Percentiles rank a stretch among this genome's conserved stretches.
phyloP scores from a whole-genome alignment of 2,888 invertebrate species.

The Spicauda simplicius region DNA sequence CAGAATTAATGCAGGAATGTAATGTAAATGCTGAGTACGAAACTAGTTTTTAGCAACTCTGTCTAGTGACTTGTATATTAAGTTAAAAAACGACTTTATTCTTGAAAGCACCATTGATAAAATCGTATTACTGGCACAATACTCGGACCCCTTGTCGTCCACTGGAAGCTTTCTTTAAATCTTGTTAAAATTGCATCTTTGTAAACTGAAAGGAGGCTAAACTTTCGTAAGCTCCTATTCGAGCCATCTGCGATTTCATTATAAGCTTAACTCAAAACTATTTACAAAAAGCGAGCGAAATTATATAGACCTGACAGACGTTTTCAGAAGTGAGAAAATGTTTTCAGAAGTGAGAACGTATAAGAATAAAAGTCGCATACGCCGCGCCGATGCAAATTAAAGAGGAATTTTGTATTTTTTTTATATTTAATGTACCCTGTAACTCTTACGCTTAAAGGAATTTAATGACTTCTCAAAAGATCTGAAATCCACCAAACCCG shows the following conservation, averaged over 20 bases:
- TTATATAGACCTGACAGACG: background rate
- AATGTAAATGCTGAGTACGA: background rate
- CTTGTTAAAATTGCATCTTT: slow-evolving; percentile 47
- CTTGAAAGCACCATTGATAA: slow-evolving; percentile 26
- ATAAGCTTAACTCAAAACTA: slow-evolving; percentile 31
- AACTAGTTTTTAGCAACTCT: background rate
- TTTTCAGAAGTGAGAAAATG: too few relatives aligned
- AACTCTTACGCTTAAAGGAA: too few relatives aligned
- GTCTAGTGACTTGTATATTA: background rate
- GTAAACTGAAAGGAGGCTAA: slow-evolving; percentile 46
- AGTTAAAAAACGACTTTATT: slow-evolving; percentile 19
- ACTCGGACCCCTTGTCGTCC: slow-evolving; percentile 25
- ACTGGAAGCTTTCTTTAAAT: slow-evolving; percentile 43
- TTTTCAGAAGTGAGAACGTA: too few relatives aligned
- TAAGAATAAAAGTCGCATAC: too few relatives aligned
- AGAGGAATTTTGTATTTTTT: too few relatives aligned
- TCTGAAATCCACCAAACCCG: too few relatives aligned
- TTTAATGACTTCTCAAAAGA: too few relatives aligned
- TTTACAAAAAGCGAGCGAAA: slow-evolving; percentile 9
- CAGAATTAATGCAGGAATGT: too few relatives aligned
- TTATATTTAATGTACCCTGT: too few relatives aligned
- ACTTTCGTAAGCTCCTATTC: slow-evolving; percentile 30
- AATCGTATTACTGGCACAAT: slow-evolving; percentile 29
- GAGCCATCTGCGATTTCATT: slow-evolving; percentile 33
- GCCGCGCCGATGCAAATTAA: too few relatives aligned